These are phyloP conservation scores for Mormyrus hasselquistii DNA, from an alignment of 2,797 vertebrate genomes.

Conservation along the genomic window DNA sequence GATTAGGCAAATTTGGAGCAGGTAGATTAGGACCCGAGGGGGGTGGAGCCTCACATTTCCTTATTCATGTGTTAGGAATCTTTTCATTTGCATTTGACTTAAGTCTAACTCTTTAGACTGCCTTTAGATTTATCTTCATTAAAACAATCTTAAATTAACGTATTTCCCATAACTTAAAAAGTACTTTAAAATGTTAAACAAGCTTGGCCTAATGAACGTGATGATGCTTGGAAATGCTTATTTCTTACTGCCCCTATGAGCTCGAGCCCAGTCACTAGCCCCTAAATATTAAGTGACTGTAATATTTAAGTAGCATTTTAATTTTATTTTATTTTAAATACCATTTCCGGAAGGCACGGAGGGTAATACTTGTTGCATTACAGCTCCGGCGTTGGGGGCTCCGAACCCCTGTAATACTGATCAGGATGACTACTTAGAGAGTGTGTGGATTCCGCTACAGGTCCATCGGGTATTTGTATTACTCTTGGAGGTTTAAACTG, in stretches of 20 bases:
- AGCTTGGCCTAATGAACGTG: neutral
- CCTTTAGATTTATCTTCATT: neutral
- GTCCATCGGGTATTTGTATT: neutral
- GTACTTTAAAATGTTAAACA: neutral
- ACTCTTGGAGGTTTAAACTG: neutral
- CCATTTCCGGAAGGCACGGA: neutral
- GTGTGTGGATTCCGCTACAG: neutral
- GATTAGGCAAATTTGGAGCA: no score
- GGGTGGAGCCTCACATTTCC: neutral
- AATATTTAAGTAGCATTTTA: neutral
- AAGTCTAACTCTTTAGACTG: neutral
- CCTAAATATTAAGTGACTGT: neutral
- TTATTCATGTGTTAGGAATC: neutral
- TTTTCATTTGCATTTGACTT: neutral
- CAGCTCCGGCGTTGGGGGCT: neutral
- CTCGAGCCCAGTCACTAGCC: neutral
- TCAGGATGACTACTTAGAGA: neutral
- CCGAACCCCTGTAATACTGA: neutral
- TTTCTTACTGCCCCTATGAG: neutral
- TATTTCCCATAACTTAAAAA: neutral
- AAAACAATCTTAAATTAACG: neutral
- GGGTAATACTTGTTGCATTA: neutral
- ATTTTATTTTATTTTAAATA: neutral
- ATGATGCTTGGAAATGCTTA: neutral
- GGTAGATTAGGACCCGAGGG: no score